These are phyloP conservation scores for Orchesella cincta DNA, from an alignment of 1,140 invertebrate genomes.

Conservation along the genomic window DNA sequence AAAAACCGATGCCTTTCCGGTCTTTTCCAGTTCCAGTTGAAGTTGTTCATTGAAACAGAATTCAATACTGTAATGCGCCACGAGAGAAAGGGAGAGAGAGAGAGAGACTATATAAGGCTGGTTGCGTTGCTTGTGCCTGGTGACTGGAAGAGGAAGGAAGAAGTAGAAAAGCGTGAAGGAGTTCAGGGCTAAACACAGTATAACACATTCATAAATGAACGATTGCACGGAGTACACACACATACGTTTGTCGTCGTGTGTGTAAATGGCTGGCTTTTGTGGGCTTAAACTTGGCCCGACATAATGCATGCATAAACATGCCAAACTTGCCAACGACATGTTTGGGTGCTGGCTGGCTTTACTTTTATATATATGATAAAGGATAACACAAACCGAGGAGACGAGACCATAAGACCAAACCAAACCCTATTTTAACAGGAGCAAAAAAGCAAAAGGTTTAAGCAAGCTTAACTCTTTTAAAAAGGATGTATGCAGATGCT, in stretches of 20 bases:
- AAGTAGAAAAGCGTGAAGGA: constrained; percentile 19
- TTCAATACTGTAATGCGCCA: background rate
- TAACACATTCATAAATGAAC: constrained; percentile 15
- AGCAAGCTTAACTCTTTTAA: no score
- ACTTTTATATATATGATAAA: constrained; percentile 10
- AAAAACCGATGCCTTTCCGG: constrained; percentile 11
- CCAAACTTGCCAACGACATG: constrained; percentile 18
- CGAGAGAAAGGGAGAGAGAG: background rate
- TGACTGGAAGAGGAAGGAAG: constrained; percentile 7
- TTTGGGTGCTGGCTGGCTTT: no score
- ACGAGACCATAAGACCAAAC: no score
- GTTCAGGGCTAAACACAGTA: constrained; percentile 15
- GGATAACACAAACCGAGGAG: no score
- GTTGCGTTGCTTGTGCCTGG: constrained; percentile 9
- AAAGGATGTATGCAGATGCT: no score
- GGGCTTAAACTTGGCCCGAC: constrained; percentile 18
- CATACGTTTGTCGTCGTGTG: background rate
- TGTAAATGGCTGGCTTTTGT: constrained; percentile 17
- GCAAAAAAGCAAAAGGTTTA: no score
- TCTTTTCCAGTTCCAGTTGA: background rate
- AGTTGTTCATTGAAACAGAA: background rate
- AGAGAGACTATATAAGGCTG: no score
- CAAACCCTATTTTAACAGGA: no score
- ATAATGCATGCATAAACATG: constrained; percentile 24
- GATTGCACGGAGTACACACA: background rate